Base-by-base conservation (phyloP, 2,113 vertebrate species). In the Anoplopoma fimbria region DNA sequence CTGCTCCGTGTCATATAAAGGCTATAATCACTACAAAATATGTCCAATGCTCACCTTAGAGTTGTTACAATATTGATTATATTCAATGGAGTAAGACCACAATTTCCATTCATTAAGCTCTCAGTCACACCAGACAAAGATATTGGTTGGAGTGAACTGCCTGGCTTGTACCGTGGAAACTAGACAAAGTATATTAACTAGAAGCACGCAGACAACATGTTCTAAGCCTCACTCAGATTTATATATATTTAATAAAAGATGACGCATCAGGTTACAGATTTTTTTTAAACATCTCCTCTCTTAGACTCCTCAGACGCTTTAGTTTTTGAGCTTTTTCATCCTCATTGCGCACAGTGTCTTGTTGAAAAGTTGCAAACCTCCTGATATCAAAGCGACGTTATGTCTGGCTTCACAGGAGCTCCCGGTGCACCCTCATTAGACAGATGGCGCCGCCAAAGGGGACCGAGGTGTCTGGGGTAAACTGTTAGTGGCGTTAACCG, bases 391-490 rank as follows among this genome's bases (percentile, higher is more conserved):
- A 83, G 81, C 31, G 1, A 15, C 13, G 36, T 83, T 88, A 85
- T 76, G 84, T 88, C 86, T 87, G 82, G 58, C 84, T 76, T 88
- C 87, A 84, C 79, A 83, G 31, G 60, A 90, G 63, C 82, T 34
- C 14, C 55, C 86, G 51, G 47, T 53, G 79, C 79, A 75, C 79
- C 81, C 87, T 87, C 87, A 86, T 91, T 90, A 93, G 85, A 90
- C 91, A 92, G 93, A 91, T 92, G 89, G 77, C 57, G 69, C 31
- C 83, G 88, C 90, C 86, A 82, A 86, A 84, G 85, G 89, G 86
- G 85, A 83, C 65, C 10, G 45, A 27, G 57, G 84, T 79, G 88
- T 91, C 88, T 89, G 87, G 90, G 90, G 84, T 88, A 84, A 94
- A 88, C 82, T 74, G 80, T 89, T 81, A 67, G 85, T 74, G 79